Conservation (phyloP, 37 sponge, comb jelly and placozoan species). For the Trichoplax adhaerens region DNA sequence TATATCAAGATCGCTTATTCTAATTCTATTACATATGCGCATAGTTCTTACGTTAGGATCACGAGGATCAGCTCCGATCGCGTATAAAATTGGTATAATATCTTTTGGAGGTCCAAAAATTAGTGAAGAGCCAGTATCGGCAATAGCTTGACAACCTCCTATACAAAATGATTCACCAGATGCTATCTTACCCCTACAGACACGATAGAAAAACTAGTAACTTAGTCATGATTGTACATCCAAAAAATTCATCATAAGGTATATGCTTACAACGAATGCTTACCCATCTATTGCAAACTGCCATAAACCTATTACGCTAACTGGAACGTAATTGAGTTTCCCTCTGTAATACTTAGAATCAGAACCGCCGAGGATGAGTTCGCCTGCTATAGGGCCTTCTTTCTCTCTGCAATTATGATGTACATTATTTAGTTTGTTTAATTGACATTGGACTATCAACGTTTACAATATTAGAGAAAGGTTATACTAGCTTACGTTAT, state of each 20-base stretch:
- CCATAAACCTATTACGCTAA: conserved; percentile 9
- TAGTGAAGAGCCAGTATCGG: conserved; percentile 94
- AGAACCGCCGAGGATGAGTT: conserved; percentile 21
- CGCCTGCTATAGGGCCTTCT: conserved; percentile 23
- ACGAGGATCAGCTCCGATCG: too few species aligned
- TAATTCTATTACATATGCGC: too few species aligned
- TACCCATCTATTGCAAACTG: conserved; percentile 5
- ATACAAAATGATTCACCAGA: too few species aligned
- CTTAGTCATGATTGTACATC: too few species aligned
- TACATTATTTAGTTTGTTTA: background rate
- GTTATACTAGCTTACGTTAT: too few species aligned
- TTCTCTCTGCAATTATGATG: background rate
- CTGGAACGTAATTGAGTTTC: conserved; percentile 3
- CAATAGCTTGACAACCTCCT: conserved; percentile 76
- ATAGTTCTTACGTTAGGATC: too few species aligned
- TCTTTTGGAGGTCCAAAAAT: conserved; percentile 66
- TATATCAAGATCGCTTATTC: too few species aligned
- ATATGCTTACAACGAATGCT: conserved; percentile 1
- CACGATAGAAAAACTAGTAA: too few species aligned
- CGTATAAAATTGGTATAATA: background rate
- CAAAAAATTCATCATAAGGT: background rate
- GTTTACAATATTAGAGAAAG: too few species aligned
- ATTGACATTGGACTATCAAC: background rate
- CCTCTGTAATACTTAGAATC: conserved; percentile 19
- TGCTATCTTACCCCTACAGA: too few species aligned